Evolutionary conservation across 2,888 invertebrate species (phyloP).

Genomic region (Cephalotes varians): DNA sequence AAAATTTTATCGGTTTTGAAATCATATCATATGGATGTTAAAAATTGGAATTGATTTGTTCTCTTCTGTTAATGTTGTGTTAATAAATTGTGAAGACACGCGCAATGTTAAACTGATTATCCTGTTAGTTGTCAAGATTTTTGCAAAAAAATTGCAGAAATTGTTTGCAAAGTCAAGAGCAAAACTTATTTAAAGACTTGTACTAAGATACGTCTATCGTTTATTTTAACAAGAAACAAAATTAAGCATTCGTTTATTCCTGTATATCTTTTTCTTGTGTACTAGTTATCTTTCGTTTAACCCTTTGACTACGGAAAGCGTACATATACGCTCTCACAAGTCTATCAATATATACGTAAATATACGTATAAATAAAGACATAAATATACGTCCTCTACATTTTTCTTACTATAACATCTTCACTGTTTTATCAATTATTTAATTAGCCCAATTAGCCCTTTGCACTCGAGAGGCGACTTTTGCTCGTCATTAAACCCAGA

Average conservation of each 20-base stretch:
- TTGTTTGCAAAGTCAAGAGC: too few relatives aligned
- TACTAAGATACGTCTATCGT: background rate
- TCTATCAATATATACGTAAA: too few relatives aligned
- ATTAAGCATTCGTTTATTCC: background rate
- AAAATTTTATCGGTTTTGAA: conserved; percentile 13
- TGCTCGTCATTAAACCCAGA: too few relatives aligned
- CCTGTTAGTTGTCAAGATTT: background rate
- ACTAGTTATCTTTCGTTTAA: background rate
- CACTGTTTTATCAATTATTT: too few relatives aligned
- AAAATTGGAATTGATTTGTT: background rate
- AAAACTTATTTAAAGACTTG: background rate
- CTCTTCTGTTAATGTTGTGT: background rate
- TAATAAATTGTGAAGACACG: background rate
- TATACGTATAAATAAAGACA: too few relatives aligned
- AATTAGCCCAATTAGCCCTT: too few relatives aligned
- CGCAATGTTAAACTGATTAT: background rate
- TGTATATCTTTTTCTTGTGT: background rate
- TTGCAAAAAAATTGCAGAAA: background rate
- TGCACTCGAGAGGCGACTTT: too few relatives aligned
- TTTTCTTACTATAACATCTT: too few relatives aligned
- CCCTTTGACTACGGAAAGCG: too few relatives aligned
- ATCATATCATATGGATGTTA: background rate
- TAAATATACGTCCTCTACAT: too few relatives aligned
- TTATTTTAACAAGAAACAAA: background rate
- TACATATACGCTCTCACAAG: too few relatives aligned